Evolutionary conservation across 1,140 invertebrate species (phyloP).

Genomic region (Drosophila pandora): DNA sequence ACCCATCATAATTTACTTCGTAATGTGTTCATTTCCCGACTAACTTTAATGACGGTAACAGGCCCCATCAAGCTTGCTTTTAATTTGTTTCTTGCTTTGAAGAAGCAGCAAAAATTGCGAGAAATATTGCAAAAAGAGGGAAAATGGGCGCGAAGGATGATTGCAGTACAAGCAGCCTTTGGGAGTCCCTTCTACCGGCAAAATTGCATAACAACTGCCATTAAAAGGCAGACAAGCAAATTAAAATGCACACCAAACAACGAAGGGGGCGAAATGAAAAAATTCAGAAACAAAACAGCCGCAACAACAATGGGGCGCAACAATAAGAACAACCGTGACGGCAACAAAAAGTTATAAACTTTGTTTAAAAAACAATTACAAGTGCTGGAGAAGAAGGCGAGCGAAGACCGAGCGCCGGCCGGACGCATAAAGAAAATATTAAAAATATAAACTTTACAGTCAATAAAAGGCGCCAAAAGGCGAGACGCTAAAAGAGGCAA

Average conservation of each 20-base stretch:
- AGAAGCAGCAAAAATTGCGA: conserved; percentile 33
- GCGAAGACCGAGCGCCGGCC: neutral
- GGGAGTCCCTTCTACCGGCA: conserved; percentile 46
- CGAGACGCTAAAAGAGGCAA: conserved; percentile 60
- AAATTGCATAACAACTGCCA: conserved; percentile 73
- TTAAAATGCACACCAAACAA: conserved; percentile 61
- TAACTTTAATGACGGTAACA: conserved; percentile 40
- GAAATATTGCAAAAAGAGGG: conserved; percentile 13
- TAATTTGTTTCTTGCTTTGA: conserved; percentile 63
- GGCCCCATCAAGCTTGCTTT: conserved; percentile 56
- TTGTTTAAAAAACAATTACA: conserved; percentile 79
- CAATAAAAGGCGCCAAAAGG: conserved; percentile 71
- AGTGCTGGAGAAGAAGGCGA: conserved; percentile 11
- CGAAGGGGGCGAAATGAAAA: conserved; percentile 1
- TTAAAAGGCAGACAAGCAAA: conserved; percentile 80
- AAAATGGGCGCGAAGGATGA: conserved; percentile 16
- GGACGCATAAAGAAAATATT: conserved; percentile 71
- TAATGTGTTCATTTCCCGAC: conserved; percentile 11
- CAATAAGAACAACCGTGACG: conserved; percentile 41
- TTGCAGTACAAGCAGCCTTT: conserved; percentile 55
- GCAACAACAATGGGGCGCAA: conserved; percentile 26
- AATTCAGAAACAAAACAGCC: conserved; percentile 28
- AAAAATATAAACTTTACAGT: conserved; percentile 77
- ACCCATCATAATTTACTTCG: neutral
- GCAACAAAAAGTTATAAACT: conserved; percentile 74